A percentile compares a stretch with the other conserved stretches of the same genome.
Evolutionary conservation across 2,113 vertebrate species (phyloP).

Genomic region (Athene noctua): DNA sequence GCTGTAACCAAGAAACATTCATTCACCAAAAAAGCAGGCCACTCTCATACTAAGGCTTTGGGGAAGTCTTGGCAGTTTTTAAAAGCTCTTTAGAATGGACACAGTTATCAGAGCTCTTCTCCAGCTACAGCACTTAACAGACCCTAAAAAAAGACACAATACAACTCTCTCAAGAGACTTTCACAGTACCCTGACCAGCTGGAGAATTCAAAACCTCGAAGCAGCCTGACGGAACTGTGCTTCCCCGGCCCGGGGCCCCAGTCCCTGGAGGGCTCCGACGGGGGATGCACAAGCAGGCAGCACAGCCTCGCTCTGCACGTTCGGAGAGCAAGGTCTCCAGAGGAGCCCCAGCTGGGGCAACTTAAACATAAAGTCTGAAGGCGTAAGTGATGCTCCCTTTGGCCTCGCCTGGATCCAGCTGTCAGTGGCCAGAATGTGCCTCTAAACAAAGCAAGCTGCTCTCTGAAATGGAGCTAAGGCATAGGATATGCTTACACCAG

Average conservation of each 20-base stretch:
- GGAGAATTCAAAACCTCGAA: constrained; percentile 14
- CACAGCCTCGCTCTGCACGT: background rate
- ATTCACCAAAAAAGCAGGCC: background rate
- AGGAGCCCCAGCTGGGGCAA: background rate
- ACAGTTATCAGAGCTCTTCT: background rate
- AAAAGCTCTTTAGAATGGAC: background rate
- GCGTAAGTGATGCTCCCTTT: background rate
- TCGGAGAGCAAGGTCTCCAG: background rate
- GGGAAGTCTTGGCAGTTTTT: background rate
- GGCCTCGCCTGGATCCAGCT: background rate
- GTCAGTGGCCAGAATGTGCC: background rate
- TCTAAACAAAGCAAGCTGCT: background rate
- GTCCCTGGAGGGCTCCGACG: background rate
- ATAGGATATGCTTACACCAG: background rate
- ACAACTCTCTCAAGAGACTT: background rate
- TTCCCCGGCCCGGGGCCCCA: background rate
- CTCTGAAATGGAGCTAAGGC: background rate
- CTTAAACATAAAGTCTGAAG: background rate
- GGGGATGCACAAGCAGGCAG: background rate
- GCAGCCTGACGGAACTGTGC: background rate
- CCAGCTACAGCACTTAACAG: constrained; percentile 26
- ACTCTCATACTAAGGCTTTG: background rate
- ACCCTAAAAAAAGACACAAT: constrained; percentile 44
- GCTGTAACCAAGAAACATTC: background rate
- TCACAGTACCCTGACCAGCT: background rate